Evolutionary conservation across 2,113 vertebrate species (phyloP).

Genomic region (Oreochromis spilurus): DNA sequence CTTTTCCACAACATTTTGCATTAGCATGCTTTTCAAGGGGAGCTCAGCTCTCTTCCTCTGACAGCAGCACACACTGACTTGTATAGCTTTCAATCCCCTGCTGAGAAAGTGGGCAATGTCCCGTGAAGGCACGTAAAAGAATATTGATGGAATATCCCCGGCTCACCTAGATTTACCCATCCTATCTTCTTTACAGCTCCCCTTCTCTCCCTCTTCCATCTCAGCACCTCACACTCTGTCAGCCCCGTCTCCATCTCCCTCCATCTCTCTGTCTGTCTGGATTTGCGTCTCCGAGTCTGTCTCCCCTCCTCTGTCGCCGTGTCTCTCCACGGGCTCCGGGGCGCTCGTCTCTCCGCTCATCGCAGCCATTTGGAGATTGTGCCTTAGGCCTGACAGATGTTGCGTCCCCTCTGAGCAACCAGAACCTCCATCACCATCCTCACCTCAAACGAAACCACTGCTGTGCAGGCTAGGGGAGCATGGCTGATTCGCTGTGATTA

Average conservation of each 20-base stretch:
- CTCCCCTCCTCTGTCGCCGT: neutral
- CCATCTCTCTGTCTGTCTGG: conserved; percentile 1
- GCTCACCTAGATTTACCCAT: conserved; percentile 9
- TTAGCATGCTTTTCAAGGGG: neutral
- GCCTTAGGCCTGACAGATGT: conserved; percentile 73
- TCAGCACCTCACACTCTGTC: neutral
- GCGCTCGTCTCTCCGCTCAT: neutral
- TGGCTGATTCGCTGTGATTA: conserved; percentile 40
- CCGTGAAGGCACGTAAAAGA: neutral
- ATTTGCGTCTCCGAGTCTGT: neutral
- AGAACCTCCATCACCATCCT: neutral
- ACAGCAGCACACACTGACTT: neutral
- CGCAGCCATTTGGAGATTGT: conserved; percentile 61
- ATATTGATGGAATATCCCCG: neutral
- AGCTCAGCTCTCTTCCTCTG: neutral
- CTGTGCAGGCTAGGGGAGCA: conserved; percentile 2
- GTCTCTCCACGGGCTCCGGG: neutral
- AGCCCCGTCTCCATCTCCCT: neutral
- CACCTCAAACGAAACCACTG: neutral
- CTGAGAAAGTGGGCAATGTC: neutral
- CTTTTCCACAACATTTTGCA: neutral
- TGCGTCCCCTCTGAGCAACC: conserved; percentile 4
- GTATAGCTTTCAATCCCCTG: neutral
- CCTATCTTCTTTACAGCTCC: neutral
- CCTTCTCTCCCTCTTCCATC: neutral